phyloP scores from a whole-genome alignment of 2,797 vertebrate species.

The Tenualosa thibaudeaui region DNA sequence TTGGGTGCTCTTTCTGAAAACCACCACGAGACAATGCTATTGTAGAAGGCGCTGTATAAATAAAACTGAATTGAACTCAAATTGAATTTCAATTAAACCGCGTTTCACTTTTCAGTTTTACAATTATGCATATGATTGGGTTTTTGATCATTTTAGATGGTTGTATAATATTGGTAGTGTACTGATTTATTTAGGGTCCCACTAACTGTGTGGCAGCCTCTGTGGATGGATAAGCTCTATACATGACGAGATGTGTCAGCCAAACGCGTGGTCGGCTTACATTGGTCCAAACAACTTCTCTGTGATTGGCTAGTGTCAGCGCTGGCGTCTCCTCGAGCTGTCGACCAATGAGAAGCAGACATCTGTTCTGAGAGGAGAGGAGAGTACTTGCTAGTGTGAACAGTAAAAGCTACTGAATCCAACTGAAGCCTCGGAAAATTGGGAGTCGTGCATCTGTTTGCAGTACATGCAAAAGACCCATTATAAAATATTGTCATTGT shows the following conservation, averaged over 20 bases:
- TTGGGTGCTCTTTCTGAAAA: too few relatives aligned
- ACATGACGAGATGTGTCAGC: slow-evolving; percentile 35
- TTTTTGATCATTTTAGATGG: too few relatives aligned
- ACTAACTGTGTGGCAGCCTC: neutral
- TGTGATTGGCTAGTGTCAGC: slow-evolving; percentile 56
- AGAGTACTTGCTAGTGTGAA: slow-evolving; percentile 49
- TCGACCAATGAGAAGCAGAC: slow-evolving; percentile 75
- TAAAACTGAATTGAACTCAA: too few relatives aligned
- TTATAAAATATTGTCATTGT: neutral
- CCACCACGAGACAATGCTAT: too few relatives aligned
- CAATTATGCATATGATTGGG: too few relatives aligned
- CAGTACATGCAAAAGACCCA: neutral
- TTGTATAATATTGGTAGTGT: neutral
- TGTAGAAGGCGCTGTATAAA: too few relatives aligned
- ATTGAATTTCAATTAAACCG: neutral
- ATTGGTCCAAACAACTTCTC: slow-evolving; percentile 61
- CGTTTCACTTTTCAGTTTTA: too few relatives aligned
- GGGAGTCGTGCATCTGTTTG: neutral
- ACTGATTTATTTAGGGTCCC: neutral
- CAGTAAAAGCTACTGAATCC: slow-evolving; percentile 32
- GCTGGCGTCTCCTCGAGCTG: slow-evolving; percentile 43
- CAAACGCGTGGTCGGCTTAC: slow-evolving; percentile 66
- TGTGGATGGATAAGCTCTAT: neutral
- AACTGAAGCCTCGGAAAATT: slow-evolving; percentile 33
- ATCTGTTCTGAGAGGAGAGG: slow-evolving; percentile 81